Evolutionary conservation across 2,888 invertebrate genomes (phyloP), one percentile per base, ranked within the genome.

Genomic region (Copidosoma aretas): DNA sequence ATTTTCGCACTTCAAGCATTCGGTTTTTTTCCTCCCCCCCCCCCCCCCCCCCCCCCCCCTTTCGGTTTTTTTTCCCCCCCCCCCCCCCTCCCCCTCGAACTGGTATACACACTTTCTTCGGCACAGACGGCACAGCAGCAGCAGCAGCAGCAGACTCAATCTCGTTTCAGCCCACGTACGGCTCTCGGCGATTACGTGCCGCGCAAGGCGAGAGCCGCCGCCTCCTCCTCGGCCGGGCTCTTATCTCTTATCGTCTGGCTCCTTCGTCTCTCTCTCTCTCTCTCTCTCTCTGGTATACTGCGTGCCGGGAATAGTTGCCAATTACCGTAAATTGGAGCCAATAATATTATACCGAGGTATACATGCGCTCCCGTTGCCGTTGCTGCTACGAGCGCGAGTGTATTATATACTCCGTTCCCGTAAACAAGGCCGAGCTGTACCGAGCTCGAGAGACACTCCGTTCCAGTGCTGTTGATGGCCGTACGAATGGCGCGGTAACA

Each of bases 261-360:
- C 49, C 65, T 59, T 59, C 54, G 65, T 22, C 73, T 62, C 63
- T 1, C 54, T 41, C 14, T 14, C 21, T 67, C 67, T 63, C 60
- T 62, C 64, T 72, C 67, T 74, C 72, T 73, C 75, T 19, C 39
- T 51, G 53, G 53, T 76, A 76, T 73, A 74, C 73, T 75, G 77
- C 77, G 77, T 77, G 79, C 77, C 73, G 72, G 76, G 80, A 80
- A 81, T 80, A 79, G 79, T 79, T 77, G 78, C 77, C 78, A 79
- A 80, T 81, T 80, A 81, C 79, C 78, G 76, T 76, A 77, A 77
- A 75, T 71, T 71, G 63, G 63, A 62, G 61, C 71, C 65, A 67
- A 67, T 70, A 67, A 67, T 74, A 57, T 32, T 32, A 32, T 32
- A 32, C 8, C 3, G 3, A 32, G 3, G 8, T 32, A 32, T 32